Base-by-base conservation (phyloP, 2,888 invertebrate species). In the Drosophila neoperkinsi region DNA sequence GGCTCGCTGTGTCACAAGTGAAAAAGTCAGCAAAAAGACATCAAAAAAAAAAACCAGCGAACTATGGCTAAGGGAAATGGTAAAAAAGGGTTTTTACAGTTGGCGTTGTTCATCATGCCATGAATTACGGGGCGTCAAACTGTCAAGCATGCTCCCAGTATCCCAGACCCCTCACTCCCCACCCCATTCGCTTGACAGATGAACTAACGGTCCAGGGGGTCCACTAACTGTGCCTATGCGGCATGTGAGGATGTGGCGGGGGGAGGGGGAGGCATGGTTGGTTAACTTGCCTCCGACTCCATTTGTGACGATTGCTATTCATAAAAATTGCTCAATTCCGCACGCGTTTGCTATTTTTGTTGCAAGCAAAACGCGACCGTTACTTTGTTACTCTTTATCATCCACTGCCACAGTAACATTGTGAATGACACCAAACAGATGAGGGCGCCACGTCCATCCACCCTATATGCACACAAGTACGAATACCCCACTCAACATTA, bases 101-200 rank as follows among this genome's bases (percentile, higher is more conserved):
- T 76, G 62, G 63, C 88, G 86, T 86, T 88, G 86, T 88, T 88
- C 88, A 90, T 90, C 88, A 88, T 83, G 88, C 76, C 90, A 88
- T 88, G 88, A 88, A 90, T 88, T 85, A 90, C 88, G 90, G 90
- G 85, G 88, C 88, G 88, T 88, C 88, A 88, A 88, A 90, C 88
- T 88, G 88, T 91, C 88, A 88, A 90, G 90, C 90, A 82, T 57
- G 79, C 90, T 79, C 71, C 74, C 72, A 67, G 75, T 28, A 9
- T 4, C 9, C 38, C 18, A 38, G 3, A 4, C 18, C 38, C 16
- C 34, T 34, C 18, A 6, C 18, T 18, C 4, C 9, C 18, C 11
- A 4, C 43, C 66, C 77, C 61, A 55, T 55, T 55, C 61, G 59
- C 77, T 74, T 85, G 87, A 83, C 84, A 83, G 84, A 80, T 85